Evolutionary conservation across 2,888 invertebrate species (phyloP).

Genomic region (Netelia inedita): DNA sequence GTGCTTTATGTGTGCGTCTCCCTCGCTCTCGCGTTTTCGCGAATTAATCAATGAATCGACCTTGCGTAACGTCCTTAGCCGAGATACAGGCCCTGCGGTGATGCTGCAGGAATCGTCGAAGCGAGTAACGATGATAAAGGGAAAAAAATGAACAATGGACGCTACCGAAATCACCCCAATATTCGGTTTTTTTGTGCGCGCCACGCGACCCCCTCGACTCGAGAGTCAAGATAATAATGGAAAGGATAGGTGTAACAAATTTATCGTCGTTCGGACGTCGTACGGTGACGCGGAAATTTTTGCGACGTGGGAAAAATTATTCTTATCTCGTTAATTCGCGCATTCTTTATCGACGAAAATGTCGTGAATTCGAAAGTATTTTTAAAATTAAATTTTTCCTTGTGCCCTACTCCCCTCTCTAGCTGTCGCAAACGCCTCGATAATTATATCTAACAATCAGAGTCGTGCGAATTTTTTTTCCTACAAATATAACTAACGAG

Average conservation of each 20-base stretch:
- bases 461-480: too few species aligned
- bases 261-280: not conserved
- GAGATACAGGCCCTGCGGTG: constrained; percentile 56
- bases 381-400: too few species aligned
- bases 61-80: constrained; percentile 67
- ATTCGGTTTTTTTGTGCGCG: not conserved
- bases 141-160: not conserved
- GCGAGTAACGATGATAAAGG: constrained; percentile 14
- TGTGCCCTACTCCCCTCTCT: too few species aligned
- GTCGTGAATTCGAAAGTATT: too few species aligned
- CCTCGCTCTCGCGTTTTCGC: constrained; percentile 41
- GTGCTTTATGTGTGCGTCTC: constrained; percentile 1
- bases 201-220: not conserved
- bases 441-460: too few species aligned
- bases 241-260: constrained; percentile 5
- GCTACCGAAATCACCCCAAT: not conserved
- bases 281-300: not conserved
- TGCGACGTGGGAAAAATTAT: not conserved
- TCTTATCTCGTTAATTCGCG: too few species aligned
- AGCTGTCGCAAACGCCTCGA: too few species aligned
- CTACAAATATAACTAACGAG: too few species aligned
- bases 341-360: too few species aligned
- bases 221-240: not conserved
- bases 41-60: constrained; percentile 73
- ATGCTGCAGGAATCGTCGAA: constrained; percentile 2